These are phyloP conservation scores for Drosophila pruinosa DNA, from an alignment of 1,140 invertebrate genomes.

Conservation along the genomic window DNA sequence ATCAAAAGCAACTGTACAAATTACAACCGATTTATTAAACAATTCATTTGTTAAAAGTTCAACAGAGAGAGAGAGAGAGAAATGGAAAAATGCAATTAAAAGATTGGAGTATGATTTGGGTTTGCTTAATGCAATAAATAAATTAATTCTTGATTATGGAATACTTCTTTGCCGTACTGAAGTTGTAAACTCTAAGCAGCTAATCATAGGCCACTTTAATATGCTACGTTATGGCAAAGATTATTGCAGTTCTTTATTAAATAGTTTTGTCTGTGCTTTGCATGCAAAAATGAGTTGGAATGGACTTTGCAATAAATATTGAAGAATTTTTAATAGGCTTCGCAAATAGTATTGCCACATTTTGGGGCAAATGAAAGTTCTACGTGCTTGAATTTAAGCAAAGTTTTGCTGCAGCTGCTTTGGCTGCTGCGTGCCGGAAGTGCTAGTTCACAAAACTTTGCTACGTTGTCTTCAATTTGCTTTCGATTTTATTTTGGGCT, in stretches of 20 bases:
- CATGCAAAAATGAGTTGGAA: neutral
- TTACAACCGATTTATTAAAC: neutral
- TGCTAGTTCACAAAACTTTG: conserved; percentile 52
- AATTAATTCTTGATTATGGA: too few species aligned
- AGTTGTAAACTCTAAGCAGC: neutral
- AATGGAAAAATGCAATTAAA: neutral
- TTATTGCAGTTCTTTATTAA: conserved; percentile 40
- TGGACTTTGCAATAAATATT: conserved; percentile 63
- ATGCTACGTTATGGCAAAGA: conserved; percentile 41
- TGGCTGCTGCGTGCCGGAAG: conserved; percentile 42
- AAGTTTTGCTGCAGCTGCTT: conserved; percentile 40
- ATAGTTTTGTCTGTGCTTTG: conserved; percentile 26
- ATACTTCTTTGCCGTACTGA: too few species aligned
- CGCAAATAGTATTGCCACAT: conserved; percentile 49
- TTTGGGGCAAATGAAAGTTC: conserved; percentile 50
- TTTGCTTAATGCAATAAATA: too few species aligned
- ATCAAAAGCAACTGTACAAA: neutral
- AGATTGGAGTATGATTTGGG: too few species aligned
- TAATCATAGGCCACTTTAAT: neutral
- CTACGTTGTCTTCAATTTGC: conserved; percentile 74
- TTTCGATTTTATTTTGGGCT: conserved; percentile 73
- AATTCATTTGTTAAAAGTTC: neutral
- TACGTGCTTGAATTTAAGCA: conserved; percentile 76
- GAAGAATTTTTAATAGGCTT: conserved; percentile 72
- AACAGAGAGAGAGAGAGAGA: neutral